Conservation (phyloP, 2,888 invertebrate species). For the Rhagonycha lutea region DNA sequence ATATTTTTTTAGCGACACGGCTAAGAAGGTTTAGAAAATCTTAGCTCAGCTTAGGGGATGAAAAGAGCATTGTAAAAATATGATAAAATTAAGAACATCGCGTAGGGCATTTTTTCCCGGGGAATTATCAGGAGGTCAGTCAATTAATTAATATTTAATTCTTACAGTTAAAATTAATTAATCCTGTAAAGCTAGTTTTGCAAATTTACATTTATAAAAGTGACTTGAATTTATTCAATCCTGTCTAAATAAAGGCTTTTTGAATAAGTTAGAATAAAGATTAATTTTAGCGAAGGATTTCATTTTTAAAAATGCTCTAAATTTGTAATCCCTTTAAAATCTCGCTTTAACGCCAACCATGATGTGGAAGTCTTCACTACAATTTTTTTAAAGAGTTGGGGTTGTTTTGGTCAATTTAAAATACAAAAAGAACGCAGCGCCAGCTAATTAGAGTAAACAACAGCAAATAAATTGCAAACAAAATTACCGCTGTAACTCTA, state of each 20-base stretch:
- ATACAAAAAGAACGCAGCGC: not conserved
- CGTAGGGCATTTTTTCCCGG: too few species aligned
- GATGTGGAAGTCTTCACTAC: not conserved
- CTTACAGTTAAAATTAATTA: too few species aligned
- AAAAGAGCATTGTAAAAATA: too few species aligned
- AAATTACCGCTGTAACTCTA: not conserved
- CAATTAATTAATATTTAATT: too few species aligned
- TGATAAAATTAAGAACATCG: too few species aligned
- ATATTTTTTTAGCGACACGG: too few species aligned
- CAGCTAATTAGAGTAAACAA: not conserved
- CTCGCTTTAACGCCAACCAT: not conserved
- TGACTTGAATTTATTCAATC: too few species aligned
- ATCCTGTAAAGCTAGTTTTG: too few species aligned
- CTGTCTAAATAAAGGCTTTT: not conserved
- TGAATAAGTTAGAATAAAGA: not conserved
- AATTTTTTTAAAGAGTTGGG: not conserved
- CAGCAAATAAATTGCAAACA: not conserved
- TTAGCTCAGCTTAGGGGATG: too few species aligned
- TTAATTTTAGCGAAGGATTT: not conserved
- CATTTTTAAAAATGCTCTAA: not conserved
- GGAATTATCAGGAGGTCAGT: too few species aligned
- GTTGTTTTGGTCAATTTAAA: not conserved
- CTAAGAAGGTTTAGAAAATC: too few species aligned
- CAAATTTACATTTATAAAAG: too few species aligned
- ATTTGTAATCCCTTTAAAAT: not conserved